Evolutionary conservation across 2,797 vertebrate species (phyloP), one percentile per base, ranked within the genome.

Genomic region (Rhadinocentrus ornatus): DNA sequence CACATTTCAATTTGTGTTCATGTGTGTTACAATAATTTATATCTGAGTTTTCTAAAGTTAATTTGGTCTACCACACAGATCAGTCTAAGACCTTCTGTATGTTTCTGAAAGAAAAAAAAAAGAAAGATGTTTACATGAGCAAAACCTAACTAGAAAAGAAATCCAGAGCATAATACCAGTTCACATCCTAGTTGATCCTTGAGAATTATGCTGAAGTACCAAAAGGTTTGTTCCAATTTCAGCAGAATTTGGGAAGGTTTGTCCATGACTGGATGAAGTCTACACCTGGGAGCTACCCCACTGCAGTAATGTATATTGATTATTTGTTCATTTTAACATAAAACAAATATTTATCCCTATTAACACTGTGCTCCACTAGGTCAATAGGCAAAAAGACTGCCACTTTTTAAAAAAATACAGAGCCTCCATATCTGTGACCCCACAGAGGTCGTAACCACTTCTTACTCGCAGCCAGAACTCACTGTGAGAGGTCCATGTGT

Each of bases 401-500:
- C 22, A 6, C 31, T 75, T 62, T 74, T 69, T 77, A 44, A 70
- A 53, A 76, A 52, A 24, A 35, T n/a, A n/a, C 54, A 71, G 20
- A 63, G 7, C 18, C 27, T 71, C 32, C 59, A 73, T 62, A 26
- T 27, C n/a, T 67, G 57, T 34, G 4, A 31, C 18, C 22, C 27
- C 20, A 24, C 10, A 16, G 32, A 37, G 22, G 20, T 5, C 18
- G 27, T 46, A 60, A 44, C 61, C 66, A 41, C 48, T 29, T 69
- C 53, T 74, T 78, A 48, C 75, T 81, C 20, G 59, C 41, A 71
- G 53, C 22, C 69, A 90, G 73, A 86, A 86, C 95, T 96, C 93
- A 98, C 97, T 95, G 93, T 82, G 96, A 97, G 79, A 98, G 91
- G 83, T 98, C 96, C 93, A 98, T 92, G 83, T 95, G 92, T 9